These are phyloP conservation scores for Merops nubicus DNA, from an alignment of 2,113 vertebrate genomes.

Conservation along the genomic window DNA sequence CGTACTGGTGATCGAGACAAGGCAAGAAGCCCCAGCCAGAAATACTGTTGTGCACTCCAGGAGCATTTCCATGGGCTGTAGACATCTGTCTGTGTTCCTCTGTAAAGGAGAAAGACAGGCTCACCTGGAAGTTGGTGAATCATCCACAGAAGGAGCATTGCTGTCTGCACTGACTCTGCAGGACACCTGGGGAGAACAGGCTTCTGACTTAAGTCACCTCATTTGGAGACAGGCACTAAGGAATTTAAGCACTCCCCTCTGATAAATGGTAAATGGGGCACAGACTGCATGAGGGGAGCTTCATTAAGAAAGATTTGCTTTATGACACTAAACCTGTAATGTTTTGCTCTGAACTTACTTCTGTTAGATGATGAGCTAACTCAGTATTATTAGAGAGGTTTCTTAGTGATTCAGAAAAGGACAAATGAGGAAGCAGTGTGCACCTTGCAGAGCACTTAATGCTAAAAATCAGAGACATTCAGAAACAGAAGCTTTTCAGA, in stretches of 20 bases:
- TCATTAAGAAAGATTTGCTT: background rate
- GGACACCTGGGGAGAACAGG: background rate
- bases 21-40: background rate
- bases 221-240: background rate
- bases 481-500: background rate
- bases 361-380: background rate
- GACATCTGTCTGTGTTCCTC: background rate
- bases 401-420: background rate
- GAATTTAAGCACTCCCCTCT: background rate
- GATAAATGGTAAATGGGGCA: background rate
- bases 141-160: background rate
- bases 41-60: background rate
- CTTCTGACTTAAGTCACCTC: background rate
- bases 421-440: background rate
- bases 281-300: background rate
- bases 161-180: background rate
- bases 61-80: background rate
- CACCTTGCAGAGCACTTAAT: constrained; percentile 1
- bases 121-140: constrained; percentile 1
- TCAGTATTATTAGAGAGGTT: background rate
- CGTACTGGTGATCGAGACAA: background rate
- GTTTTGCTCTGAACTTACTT: background rate
- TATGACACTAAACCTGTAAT: background rate
- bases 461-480: background rate
- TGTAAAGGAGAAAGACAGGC: background rate